Base-by-base conservation (phyloP, 2,797 vertebrate genomes). In the Callimico goeldii region DNA sequence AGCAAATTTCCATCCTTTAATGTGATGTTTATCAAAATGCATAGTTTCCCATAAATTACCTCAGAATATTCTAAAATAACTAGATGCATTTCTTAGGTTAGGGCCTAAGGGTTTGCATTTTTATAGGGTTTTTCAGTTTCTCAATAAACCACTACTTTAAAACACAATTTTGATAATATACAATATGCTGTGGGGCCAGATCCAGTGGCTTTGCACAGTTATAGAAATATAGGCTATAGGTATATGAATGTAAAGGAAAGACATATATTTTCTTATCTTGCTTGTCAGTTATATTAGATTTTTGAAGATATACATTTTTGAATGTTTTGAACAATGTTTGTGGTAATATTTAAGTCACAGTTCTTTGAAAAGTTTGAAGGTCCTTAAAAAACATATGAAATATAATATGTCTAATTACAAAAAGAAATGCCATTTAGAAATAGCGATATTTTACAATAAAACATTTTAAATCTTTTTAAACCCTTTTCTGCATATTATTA, bases 401-500 rank as follows among this genome's bases (percentile, higher is more conserved):
- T 39, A 2, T 39, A 43, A n/a, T 75, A 75, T 43, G 10, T 22
- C 1, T 80, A 50, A 70, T 92, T 43, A 8, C 67, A 90, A 83
- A 76, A 87, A 50, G 11, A 64, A 57, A 11, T 79, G 2, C 14
- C 20, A 80, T 75, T 96, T 95, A 30, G 79, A 90, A 84, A 87
- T 86, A 76, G n/a, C 57, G 33, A 36, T 1, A 39, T 1, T 15
- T 90, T 80, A 30, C 0, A 58, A 5, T 46, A 88, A 88, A 82
- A 76, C 22, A 85, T 39, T 89, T 88, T n/a, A 91, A 94, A 43
- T 4, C 24, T 61, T 55, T 96, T 75, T 9, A 84, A 95, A 83
- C 13, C 19, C 8, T 83, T 84, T 4, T 67, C 48, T 96, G n/a
- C 11, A 70, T 67, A 61, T 90, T 87, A 89, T 57, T 80, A n/a